A percentile compares a stretch with the other conserved stretches of the same genome.
Evolutionary conservation across 2,888 invertebrate species (phyloP).

Genomic region (Gisinianus flammeolus): DNA sequence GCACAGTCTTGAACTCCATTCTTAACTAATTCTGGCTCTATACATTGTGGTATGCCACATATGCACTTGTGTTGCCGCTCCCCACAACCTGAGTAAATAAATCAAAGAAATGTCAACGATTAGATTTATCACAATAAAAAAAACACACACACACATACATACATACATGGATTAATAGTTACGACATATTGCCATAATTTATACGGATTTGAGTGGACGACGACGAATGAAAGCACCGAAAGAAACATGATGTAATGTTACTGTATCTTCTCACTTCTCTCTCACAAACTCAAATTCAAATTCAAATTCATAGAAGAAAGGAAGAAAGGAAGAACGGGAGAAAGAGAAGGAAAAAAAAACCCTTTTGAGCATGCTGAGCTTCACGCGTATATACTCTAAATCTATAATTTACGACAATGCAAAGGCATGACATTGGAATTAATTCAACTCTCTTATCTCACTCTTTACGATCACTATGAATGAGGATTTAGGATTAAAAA

Average conservation of each 20-base stretch:
- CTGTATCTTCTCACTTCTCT: not conserved
- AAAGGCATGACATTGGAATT: conserved; percentile 28
- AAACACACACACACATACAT: not conserved
- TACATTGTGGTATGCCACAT: conserved; percentile 63
- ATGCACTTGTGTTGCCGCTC: conserved; percentile 62
- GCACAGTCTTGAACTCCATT: conserved; percentile 63
- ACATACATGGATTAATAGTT: not conserved
- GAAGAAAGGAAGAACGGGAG: not conserved
- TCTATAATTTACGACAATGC: conserved; percentile 29
- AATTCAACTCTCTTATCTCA: conserved; percentile 20
- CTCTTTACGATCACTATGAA: not conserved
- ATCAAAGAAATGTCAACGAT: conserved; percentile 32
- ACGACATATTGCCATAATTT: conserved; percentile 31
- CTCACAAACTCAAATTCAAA: conserved; percentile 6
- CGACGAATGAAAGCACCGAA: conserved; percentile 15
- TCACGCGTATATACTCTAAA: conserved; percentile 11
- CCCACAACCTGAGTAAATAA: conserved; percentile 61
- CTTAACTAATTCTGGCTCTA: conserved; percentile 60
- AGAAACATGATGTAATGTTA: not conserved
- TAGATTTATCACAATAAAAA: conserved; percentile 29
- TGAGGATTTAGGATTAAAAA: not conserved
- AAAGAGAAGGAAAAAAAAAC: too few relatives aligned
- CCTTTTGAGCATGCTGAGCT: conserved; percentile 16
- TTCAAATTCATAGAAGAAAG: not conserved
- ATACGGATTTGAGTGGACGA: conserved; percentile 26